Conservation (phyloP, 2,797 vertebrate genomes). For the Lacerta bilineata region DNA sequence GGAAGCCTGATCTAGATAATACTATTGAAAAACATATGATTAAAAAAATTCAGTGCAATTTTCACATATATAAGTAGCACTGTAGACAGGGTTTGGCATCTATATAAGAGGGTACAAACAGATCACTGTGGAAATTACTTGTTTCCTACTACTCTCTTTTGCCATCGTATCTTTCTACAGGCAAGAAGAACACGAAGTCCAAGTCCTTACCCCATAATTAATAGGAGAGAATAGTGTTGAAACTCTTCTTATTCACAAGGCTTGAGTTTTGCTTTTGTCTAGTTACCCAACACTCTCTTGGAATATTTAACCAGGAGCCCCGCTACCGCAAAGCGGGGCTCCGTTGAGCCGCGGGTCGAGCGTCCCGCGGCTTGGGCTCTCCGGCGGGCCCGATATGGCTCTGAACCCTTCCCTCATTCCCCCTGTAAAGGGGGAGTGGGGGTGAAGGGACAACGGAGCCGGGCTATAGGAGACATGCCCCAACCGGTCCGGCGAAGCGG, state of each 20-base stretch:
- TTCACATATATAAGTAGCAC: not conserved
- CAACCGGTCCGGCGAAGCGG: no score
- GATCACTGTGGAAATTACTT: not conserved
- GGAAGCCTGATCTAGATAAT: no score
- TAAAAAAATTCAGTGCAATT: not conserved
- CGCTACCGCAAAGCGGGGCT: no score
- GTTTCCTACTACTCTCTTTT: constrained; percentile 2
- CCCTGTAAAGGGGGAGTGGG: no score
- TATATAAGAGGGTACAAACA: not conserved
- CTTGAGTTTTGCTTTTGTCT: not conserved
- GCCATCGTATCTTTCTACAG: not conserved
- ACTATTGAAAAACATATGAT: not conserved
- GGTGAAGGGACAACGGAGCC: no score
- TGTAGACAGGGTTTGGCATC: not conserved
- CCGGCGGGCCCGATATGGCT: no score
- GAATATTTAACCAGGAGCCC: not conserved
- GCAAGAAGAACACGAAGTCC: not conserved
- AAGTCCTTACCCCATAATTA: not conserved
- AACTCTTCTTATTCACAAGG: not conserved
- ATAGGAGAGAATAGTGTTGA: not conserved
- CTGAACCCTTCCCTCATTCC: no score
- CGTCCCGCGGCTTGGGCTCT: no score
- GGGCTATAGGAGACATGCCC: no score
- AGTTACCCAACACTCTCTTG: not conserved
- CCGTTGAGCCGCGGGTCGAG: no score